phyloP scores from a whole-genome alignment of 1,140 invertebrate species.

The Agrypnia vestita region DNA sequence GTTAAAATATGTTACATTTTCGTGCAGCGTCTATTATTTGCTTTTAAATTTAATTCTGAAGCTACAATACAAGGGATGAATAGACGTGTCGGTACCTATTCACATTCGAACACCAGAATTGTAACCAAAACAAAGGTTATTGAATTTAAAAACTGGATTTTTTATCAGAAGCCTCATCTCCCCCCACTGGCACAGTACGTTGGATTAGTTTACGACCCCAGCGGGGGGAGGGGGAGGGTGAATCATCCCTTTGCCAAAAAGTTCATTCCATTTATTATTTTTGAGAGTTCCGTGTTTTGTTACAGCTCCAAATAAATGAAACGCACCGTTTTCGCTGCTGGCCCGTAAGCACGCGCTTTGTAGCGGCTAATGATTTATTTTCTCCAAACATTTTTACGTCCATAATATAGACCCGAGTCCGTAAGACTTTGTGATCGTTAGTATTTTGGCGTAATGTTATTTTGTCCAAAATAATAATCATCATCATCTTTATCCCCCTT shows the following conservation, averaged over 20 bases:
- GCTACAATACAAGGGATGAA: background rate
- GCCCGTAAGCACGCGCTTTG: too few species aligned
- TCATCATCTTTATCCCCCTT: too few species aligned
- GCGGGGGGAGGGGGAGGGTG: background rate
- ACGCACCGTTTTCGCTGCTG: too few species aligned
- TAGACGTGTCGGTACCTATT: conserved; percentile 1
- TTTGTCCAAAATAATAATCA: too few species aligned
- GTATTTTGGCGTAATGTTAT: too few species aligned
- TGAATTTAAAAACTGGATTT: conserved; percentile 32
- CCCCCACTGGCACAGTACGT: background rate
- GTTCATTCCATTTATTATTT: background rate
- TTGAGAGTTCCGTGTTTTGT: background rate
- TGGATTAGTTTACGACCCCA: conserved; percentile 17
- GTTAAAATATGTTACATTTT: conserved; percentile 1
- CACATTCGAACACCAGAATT: background rate
- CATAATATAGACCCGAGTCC: too few species aligned
- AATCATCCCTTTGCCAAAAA: conserved; percentile 15
- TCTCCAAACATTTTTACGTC: too few species aligned
- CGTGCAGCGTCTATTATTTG: conserved; percentile 7
- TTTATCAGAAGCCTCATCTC: conserved; percentile 12
- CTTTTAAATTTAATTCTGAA: conserved; percentile 11
- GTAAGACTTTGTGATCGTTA: too few species aligned
- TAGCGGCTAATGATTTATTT: too few species aligned
- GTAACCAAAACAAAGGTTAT: conserved; percentile 33
- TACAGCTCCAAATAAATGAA: too few species aligned